phyloP scores from a whole-genome alignment of 1,140 invertebrate species.

The Maconellicoccus hirsutus region DNA sequence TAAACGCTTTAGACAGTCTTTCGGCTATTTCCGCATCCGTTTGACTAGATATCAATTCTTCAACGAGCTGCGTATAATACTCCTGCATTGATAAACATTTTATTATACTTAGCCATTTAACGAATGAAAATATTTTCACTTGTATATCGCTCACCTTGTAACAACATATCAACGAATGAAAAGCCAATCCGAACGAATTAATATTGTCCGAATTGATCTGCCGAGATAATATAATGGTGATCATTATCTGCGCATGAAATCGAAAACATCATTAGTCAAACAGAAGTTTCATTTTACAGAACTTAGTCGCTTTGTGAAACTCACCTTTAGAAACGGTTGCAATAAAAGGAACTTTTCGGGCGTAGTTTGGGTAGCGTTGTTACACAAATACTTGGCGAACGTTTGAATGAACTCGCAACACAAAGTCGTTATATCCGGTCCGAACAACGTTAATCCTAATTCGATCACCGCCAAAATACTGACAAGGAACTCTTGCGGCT shows the following conservation, averaged over 20 bases:
- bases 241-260: conserved; percentile 48
- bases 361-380: conserved; percentile 34
- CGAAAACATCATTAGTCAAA: too few relatives aligned
- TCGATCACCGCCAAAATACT: conserved; percentile 51
- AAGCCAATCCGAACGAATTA: conserved; percentile 45
- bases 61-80: conserved; percentile 51
- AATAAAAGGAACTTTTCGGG: conserved; percentile 37
- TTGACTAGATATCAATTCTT: conserved; percentile 47
- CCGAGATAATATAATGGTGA: conserved; percentile 53
- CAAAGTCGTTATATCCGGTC: conserved; percentile 46
- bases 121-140: too few relatives aligned
- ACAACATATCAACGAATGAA: conserved; percentile 58
- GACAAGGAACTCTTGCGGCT: conserved; percentile 46
- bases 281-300: too few relatives aligned
- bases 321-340: conserved; percentile 55
- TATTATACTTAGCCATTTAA: too few relatives aligned
- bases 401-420: conserved; percentile 54
- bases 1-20: conserved; percentile 52
- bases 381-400: conserved; percentile 34
- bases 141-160: too few relatives aligned
- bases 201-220: conserved; percentile 54
- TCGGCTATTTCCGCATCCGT: conserved; percentile 42
- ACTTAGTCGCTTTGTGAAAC: too few relatives aligned
- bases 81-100: too few relatives aligned
- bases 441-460: conserved; percentile 53